These are phyloP conservation scores for Phalacrocorax aristotelis DNA, from an alignment of 2,113 vertebrate species.

Conservation along the genomic window DNA sequence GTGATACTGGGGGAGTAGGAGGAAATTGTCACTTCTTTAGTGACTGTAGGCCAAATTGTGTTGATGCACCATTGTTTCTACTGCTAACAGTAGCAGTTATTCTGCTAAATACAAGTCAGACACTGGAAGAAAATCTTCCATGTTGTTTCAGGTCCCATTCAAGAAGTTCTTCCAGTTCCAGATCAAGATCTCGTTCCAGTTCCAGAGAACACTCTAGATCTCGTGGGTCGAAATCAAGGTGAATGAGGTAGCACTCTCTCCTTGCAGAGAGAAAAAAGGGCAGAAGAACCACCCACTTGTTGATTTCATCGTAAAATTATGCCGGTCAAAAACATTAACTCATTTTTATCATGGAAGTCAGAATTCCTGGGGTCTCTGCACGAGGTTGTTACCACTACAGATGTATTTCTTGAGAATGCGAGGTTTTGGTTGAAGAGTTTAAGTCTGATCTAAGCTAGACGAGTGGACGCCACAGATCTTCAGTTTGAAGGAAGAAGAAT, in stretches of 20 bases:
- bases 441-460: background rate
- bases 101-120: background rate
- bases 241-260: conserved; percentile 97
- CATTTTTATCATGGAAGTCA: conserved; percentile 44
- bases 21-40: background rate
- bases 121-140: conserved; percentile 68
- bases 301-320: conserved; percentile 41
- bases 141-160: conserved; percentile 96
- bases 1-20: background rate
- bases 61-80: background rate
- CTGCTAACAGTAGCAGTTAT: background rate
- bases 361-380: conserved; percentile 38
- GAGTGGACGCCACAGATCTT: background rate
- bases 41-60: background rate
- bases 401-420: conserved; percentile 3
- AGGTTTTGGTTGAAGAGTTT: background rate
- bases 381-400: conserved; percentile 49
- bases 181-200: conserved; percentile 92
- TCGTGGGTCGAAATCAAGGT: conserved; percentile 98
- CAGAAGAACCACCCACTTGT: conserved; percentile 56
- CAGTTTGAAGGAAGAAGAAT: conserved; percentile 36
- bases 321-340: conserved; percentile 61
- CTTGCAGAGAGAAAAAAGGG: conserved; percentile 79
- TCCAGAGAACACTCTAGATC: conserved; percentile 83
- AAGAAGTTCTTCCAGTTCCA: conserved; percentile 96